These are phyloP conservation scores for Darevskia mixta DNA, from an alignment of 2,797 vertebrate species.

Conservation along the genomic window DNA sequence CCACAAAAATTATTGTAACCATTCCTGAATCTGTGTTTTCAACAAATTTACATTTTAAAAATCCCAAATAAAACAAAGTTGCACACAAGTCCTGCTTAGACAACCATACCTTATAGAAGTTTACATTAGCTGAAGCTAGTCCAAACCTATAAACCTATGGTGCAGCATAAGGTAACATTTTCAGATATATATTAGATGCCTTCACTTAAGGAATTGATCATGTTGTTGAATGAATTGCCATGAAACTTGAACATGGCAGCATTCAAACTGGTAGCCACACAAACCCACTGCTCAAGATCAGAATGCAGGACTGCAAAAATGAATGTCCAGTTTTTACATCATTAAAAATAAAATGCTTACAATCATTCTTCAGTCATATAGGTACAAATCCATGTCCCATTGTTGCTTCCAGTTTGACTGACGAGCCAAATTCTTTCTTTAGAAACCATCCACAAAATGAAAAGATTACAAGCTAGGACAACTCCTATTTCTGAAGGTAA, in stretches of 20 bases:
- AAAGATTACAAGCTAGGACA: neutral
- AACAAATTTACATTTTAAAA: neutral
- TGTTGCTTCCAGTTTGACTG: slow-evolving; percentile 2
- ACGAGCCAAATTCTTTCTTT: neutral
- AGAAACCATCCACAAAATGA: neutral
- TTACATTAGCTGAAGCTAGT: neutral
- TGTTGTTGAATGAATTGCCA: neutral
- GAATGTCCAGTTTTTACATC: neutral
- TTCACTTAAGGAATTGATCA: neutral
- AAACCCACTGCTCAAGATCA: neutral
- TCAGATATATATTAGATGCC: neutral
- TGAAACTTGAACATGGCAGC: neutral
- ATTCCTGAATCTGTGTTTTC: neutral
- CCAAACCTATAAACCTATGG: neutral
- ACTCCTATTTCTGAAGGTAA: neutral
- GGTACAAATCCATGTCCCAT: neutral
- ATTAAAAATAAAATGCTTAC: neutral
- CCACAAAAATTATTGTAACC: neutral
- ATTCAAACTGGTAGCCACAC: neutral
- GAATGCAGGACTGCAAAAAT: neutral
- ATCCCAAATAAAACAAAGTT: too few relatives aligned
- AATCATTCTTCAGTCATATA: neutral
- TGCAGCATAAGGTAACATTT: neutral
- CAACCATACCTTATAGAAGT: neutral
- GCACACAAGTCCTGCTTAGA: neutral